phyloP scores from a whole-genome alignment of 2,888 invertebrate genomes.

The Timandra comae region DNA sequence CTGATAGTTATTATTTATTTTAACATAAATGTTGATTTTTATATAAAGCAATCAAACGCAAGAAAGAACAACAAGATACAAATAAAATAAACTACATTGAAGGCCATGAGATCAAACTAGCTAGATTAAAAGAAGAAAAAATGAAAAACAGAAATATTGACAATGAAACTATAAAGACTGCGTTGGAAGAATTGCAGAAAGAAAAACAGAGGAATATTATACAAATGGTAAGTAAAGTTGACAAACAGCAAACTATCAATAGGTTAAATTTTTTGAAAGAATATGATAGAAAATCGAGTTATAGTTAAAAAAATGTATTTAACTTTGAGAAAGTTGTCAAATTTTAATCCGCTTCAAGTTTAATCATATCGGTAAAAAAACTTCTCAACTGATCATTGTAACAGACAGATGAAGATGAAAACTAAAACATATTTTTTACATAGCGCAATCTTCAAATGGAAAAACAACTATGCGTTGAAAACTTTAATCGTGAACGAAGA shows the following conservation, averaged over 20 bases:
- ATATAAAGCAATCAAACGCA: conserved; percentile 55
- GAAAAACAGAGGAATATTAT: conserved; percentile 41
- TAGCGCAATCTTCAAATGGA: conserved; percentile 50
- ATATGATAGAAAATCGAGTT: too few species aligned
- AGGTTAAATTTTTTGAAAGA: too few species aligned
- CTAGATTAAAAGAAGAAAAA: conserved; percentile 40
- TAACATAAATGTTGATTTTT: too few species aligned
- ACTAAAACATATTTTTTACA: too few species aligned
- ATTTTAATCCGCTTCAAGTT: too few species aligned
- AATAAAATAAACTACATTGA: conserved; percentile 58
- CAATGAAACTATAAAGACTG: conserved; percentile 39
- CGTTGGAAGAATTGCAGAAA: conserved; percentile 40
- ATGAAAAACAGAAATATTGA: conserved; percentile 47
- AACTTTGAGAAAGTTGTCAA: too few species aligned
- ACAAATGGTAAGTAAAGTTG: conserved; percentile 40
- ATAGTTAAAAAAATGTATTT: too few species aligned
- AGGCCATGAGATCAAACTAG: conserved; percentile 46
- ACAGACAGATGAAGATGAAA: too few species aligned
- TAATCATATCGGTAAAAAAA: too few species aligned
- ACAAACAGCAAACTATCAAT: too few species aligned
- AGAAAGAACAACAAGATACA: conserved; percentile 50
- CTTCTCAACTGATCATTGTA: too few species aligned
- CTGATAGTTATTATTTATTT: too few species aligned
- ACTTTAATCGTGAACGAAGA: conserved; percentile 40
- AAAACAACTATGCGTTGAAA: conserved; percentile 44